Base-by-base conservation (phyloP, 2,888 invertebrate species). In the Spilosoma lubricipeda region DNA sequence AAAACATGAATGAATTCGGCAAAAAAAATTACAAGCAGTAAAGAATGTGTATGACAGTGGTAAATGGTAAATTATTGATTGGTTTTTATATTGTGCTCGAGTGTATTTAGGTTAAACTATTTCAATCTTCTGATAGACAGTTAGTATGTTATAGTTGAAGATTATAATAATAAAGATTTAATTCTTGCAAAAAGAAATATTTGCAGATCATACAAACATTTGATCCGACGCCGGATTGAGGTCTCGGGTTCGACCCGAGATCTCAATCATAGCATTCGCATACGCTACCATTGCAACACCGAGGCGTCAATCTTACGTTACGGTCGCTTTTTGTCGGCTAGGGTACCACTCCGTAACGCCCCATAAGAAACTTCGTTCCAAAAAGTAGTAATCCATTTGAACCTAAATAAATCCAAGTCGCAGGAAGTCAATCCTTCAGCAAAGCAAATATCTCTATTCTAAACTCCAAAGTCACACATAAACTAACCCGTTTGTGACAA, bases 401-500 rank as follows among this genome's bases (percentile, higher is more conserved):
- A 11, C 23, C 52, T 56, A n/a, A 56, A 56, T 56, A 56, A 56
- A 56, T 48, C 33, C 15, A 30, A 8, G 23, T 33, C 18, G 9
- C 48, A n/a, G 30, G n/a, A 63, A 63, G 63, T 70, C 45, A 63
- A 70, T 70, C 30, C 27, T 36, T n/a, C n/a, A 70, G 30, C 63
- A 63, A 70, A 70, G 39, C 63, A 70, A 70, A 70, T 30, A 70
- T 27, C 18, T 23, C 64, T 64, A 30, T 23, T 33, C 7, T 30
- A 30, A 11, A 77, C 78, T 80, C 73, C 76, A 75, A 78, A 77
- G 30, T 63, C 18, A 30, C 67, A 71, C 79, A 77, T 74, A 63
- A 80, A 69, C 66, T 56, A 42, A 71, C 9, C 79, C 75, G 77
- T 75, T 82, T 59, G 73, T 42, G 72, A 73, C 71, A 77, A 82